Percentiles rank a stretch among this genome's conserved stretches.
phyloP scores from a whole-genome alignment of 2,797 vertebrate genomes.

The Notoglanidium macrostoma region DNA sequence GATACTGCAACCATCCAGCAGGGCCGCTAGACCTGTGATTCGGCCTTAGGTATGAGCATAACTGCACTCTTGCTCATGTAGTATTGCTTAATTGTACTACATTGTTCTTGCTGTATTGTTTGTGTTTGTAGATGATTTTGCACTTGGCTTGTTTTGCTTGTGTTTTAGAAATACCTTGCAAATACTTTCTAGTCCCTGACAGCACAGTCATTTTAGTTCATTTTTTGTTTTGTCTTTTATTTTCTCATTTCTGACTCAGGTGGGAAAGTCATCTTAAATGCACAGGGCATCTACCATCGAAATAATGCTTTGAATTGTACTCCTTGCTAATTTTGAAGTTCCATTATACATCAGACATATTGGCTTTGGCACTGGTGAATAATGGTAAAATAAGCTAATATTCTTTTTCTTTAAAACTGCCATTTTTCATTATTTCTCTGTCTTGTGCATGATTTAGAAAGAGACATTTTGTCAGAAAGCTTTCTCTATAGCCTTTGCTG shows the following conservation, averaged over 20 bases:
- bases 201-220: not conserved
- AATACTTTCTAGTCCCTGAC: not conserved
- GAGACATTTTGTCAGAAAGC: constrained; percentile 5
- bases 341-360: not conserved
- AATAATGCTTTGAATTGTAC: not conserved
- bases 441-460: not conserved
- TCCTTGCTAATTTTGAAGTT: not conserved
- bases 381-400: not conserved
- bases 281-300: not conserved
- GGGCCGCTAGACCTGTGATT: not conserved
- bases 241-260: not conserved
- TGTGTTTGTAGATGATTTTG: not conserved
- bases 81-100: not conserved
- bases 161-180: not conserved
- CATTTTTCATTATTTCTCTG: not conserved
- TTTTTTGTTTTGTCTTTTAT: not conserved
- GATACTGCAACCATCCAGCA: too few relatives aligned
- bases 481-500: constrained; percentile 4
- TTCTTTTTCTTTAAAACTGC: constrained; percentile 4
- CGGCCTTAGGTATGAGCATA: not conserved
- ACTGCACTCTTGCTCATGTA: not conserved
- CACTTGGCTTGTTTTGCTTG: not conserved
- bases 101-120: not conserved
- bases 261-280: not conserved
- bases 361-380: not conserved